Evolutionary conservation across 2,797 vertebrate species (phyloP), one percentile per base, ranked within the genome.

Genomic region (Neostethus bicornis): DNA sequence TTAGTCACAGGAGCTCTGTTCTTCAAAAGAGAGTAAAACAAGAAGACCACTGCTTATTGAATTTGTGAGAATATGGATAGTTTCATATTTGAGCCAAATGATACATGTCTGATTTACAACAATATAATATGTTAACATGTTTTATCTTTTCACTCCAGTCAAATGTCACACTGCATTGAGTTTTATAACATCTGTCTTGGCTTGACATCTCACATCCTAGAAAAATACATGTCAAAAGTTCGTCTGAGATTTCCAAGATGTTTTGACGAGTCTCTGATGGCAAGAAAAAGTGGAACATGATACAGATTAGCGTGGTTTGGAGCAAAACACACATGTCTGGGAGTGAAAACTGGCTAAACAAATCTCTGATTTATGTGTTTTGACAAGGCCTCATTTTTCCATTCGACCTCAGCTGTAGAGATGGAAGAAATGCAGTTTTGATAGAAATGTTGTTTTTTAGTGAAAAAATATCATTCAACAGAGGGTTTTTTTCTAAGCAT

Each of bases 321-420:
- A 69, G 26, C 2, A 47, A 51, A 61, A 32, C 61, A 10, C 14
- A 12, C 46, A 43, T 48, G 43, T 65, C 54, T 59, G 20, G 31
- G 57, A 53, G 49, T 57, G 25, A 73, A 73, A 65, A 23, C 51
- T 68, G 48, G 60, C 62, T 63, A 69, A 80, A 57, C n/a, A 66
- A 75, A 77, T 67, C n/a, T 7, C 13, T 67, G 70, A 87, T 83
- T 86, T 73, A 83, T 80, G 39, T 66, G 57, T 69, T 82, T 79
- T 81, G 65, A 72, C 54, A 62, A 65, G 57, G 32, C 50, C 10
- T 71, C 32, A 12, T 67, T 83, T 84, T 51, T 84, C 81, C 74
- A 65, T 78, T 55, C 51, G 65, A 65, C 79, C 60, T 49, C 45
- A 56, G 66, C 62, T 64, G 61, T 50, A 75, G 51, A 54, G 28